Evolutionary conservation across 2,888 invertebrate genomes (phyloP).

Genomic region (Trissonchulus latispiculum): DNA sequence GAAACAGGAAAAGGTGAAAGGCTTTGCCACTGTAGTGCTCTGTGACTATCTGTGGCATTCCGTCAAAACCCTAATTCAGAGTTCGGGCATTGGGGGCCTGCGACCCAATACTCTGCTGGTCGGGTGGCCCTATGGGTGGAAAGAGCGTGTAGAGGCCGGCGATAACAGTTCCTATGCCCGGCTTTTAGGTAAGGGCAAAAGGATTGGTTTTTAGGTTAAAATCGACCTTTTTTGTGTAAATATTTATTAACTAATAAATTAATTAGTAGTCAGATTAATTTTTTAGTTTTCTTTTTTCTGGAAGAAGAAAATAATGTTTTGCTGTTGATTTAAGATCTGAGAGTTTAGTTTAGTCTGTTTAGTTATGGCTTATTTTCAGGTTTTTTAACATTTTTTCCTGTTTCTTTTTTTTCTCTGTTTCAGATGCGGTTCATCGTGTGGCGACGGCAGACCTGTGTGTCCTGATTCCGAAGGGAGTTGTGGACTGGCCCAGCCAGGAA

Average conservation of each 20-base stretch:
- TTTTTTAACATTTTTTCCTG: no score
- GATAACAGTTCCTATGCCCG: not conserved
- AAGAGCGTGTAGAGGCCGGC: slow-evolving; percentile 27
- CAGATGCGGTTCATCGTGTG: slow-evolving; percentile 54
- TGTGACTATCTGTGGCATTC: slow-evolving; percentile 54
- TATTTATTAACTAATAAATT: no score
- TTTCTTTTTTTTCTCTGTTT: no score
- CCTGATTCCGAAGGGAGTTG: slow-evolving; percentile 92
- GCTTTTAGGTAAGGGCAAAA: not conserved
- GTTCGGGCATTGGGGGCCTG: slow-evolving; percentile 88
- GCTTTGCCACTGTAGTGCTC: slow-evolving; percentile 88
- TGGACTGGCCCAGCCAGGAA: slow-evolving; percentile 86
- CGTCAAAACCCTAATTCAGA: slow-evolving; percentile 59
- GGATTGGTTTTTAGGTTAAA: no score
- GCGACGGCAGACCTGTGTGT: slow-evolving; percentile 86
- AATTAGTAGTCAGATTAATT: no score
- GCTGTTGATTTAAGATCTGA: no score
- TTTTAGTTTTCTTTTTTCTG: no score
- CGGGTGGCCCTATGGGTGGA: slow-evolving; percentile 97
- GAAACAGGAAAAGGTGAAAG: slow-evolving; percentile 87
- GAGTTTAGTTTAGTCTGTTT: no score
- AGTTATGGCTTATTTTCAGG: not conserved
- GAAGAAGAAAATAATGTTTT: no score
- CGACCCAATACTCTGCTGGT: slow-evolving; percentile 96
- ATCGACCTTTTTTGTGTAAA: no score